Base-by-base conservation (phyloP, 2,888 invertebrate species). In the Brassicogethes aeneus region DNA sequence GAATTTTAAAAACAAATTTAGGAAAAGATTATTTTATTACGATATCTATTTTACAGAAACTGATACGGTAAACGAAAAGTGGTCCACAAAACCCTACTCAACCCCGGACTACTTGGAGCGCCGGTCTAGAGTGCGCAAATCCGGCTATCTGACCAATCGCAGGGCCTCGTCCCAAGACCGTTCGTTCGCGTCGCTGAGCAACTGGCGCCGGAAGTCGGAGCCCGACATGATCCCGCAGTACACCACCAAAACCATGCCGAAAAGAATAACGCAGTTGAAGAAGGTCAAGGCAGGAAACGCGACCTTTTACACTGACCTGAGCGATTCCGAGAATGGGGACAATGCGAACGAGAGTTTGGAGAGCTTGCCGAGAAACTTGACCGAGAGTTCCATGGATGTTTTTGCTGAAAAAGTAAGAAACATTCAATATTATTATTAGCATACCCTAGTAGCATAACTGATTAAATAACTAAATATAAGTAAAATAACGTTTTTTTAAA, bases 31-130 rank as follows among this genome's bases (percentile, higher is more conserved):
- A n/a, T n/a, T 23, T 23, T 23, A 7, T 23, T 8, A 34, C 15
- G 30, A 5, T 36, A 34, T 13, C n/a, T 44, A 10, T 15, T 17
- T 54, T 59, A 34, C 48, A 64, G 66, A 64, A 40, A 51, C 52
- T 12, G 32, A 32, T 12, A 10, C 10, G 5, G 3, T 13, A 37
- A 45, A 53, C 14, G 66, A 66, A 14, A 64, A 63, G 45, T 66
- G 65, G 64, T 61, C 65, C 2, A 80, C 82, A 60, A 82, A 85
- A 54, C 84, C 84, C 54, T 75, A 84, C 39, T 85, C 86, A 16
- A 90, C 91, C 0, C 93, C 93, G 0, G 91, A 92, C 53, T 94
- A 94, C 65, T 71, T 93, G 44, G 92, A 94, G 62, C 82, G 86
- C 51, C 73, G 92, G 16, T 87, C 88, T 8, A 71, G 80, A 49